A percentile compares a stretch with the other conserved stretches of the same genome.
phyloP scores from a whole-genome alignment of 2,113 vertebrate species.

The Sapajus apella region DNA sequence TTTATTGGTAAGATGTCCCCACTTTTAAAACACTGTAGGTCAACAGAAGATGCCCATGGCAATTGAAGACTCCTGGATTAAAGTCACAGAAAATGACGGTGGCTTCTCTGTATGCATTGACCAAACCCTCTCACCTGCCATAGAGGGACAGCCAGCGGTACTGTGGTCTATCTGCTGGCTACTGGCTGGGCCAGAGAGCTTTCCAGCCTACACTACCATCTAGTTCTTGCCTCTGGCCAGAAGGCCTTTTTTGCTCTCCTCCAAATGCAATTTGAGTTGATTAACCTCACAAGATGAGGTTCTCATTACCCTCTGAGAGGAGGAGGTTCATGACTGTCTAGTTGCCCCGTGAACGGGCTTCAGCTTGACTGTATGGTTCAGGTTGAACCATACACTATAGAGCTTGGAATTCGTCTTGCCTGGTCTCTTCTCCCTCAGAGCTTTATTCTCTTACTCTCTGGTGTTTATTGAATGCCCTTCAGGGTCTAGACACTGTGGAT shows the following conservation, averaged over 20 bases:
- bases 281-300: fast-evolving
- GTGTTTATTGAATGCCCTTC: fast-evolving
- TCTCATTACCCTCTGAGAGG: fast-evolving
- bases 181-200: not conserved
- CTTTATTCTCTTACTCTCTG: fast-evolving
- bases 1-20: not conserved
- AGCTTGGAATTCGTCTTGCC: not conserved
- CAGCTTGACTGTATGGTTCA: fast-evolving
- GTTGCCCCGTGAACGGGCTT: fast-evolving
- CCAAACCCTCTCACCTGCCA: too few species aligned
- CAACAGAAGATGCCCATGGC: not conserved
- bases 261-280: fast-evolving
- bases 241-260: not conserved
- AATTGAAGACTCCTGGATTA: not conserved
- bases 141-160: not conserved
- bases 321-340: fast-evolving
- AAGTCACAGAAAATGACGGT: not conserved
- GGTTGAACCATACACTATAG: not conserved
- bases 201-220: not conserved
- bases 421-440: fast-evolving
- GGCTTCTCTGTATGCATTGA: not conserved
- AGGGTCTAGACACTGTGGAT: fast-evolving
- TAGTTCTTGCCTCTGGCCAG: fast-evolving
- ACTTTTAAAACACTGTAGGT: not conserved
- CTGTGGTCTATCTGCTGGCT: fast-evolving